Conservation (phyloP, 2,113 vertebrate species). For the Coryphaenoides rupestris region DNA sequence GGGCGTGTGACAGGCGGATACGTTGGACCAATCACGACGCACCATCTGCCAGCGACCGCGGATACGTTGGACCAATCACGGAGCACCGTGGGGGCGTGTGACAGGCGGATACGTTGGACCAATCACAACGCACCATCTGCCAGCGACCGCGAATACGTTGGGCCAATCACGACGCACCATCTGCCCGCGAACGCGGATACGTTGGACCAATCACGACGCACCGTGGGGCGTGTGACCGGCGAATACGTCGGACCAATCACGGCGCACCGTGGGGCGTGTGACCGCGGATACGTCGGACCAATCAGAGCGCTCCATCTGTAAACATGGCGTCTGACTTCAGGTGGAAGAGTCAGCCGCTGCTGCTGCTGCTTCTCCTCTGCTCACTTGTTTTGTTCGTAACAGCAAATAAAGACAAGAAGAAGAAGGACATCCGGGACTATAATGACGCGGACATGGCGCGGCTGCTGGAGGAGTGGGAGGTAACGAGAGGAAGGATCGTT, state of each 20-base stretch:
- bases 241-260: no score
- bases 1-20: no score
- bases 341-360: conserved; percentile 34
- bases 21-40: no score
- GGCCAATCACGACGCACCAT: conserved; percentile 57
- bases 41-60: no score
- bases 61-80: no score
- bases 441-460: conserved; percentile 97
- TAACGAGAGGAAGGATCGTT: conserved; percentile 33
- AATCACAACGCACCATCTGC: no score
- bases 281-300: conserved; percentile 16
- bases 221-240: no score
- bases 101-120: no score
- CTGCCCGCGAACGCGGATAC: no score
- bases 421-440: conserved; percentile 94
- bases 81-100: no score
- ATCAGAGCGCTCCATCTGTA: conserved; percentile 48
- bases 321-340: conserved; percentile 65
- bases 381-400: conserved; percentile 28
- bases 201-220: no score
- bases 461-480: conserved; percentile 96
- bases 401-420: conserved; percentile 71
- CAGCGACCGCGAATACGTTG: background rate
- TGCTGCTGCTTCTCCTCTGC: conserved; percentile 60
- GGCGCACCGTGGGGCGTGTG: no score